These are phyloP conservation scores for Nesogale talazaci DNA, from an alignment of 2,113 vertebrate genomes.

Conservation along the genomic window DNA sequence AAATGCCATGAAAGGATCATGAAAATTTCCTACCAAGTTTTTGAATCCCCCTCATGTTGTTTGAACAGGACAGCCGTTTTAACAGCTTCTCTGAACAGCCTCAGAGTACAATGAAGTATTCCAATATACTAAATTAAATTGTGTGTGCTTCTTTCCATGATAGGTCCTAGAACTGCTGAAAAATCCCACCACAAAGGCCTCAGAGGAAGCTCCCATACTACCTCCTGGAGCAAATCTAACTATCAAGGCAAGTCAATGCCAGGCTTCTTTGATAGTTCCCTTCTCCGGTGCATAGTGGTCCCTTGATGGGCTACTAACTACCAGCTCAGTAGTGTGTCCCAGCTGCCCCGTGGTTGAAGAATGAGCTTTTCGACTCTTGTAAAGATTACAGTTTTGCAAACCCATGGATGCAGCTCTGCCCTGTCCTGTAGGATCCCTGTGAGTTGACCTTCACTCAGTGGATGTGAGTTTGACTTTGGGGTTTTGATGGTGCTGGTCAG, in stretches of 20 bases:
- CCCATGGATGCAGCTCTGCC: too few species aligned
- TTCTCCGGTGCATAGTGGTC: too few species aligned
- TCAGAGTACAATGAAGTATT: neutral
- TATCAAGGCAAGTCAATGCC: neutral
- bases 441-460: too few species aligned
- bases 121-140: neutral
- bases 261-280: neutral
- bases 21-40: too few species aligned
- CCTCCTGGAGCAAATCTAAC: neutral
- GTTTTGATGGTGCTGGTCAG: neutral
- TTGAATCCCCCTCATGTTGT: neutral
- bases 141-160: neutral
- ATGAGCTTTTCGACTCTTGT: too few species aligned
- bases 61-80: neutral
- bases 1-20: too few species aligned
- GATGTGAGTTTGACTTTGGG: too few species aligned
- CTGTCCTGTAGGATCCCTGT: too few species aligned
- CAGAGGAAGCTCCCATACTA: neutral
- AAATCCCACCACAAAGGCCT: neutral
- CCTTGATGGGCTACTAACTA: too few species aligned
- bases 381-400: too few species aligned
- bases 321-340: too few species aligned
- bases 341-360: too few species aligned
- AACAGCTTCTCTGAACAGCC: neutral
- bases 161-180: neutral